A percentile compares a stretch with the other conserved stretches of the same genome.
phyloP scores from a whole-genome alignment of 2,888 invertebrate genomes.

The Cheilosia vernalis region DNA sequence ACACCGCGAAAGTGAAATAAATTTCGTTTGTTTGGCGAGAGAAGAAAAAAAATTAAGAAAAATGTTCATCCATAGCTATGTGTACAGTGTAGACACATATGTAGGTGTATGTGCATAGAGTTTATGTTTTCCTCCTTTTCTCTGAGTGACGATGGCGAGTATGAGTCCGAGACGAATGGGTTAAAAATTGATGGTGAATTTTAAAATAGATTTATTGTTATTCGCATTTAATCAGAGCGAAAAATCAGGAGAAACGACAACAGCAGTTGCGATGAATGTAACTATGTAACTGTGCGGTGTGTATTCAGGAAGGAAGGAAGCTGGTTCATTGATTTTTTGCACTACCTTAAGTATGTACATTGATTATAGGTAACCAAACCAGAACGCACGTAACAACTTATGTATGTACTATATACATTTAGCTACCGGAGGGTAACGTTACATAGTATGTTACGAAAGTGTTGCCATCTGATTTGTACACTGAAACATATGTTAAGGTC shows the following conservation, averaged over 20 bases:
- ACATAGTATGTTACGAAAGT: slow-evolving; percentile 4
- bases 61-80: slow-evolving; percentile 24
- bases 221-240: slow-evolving; percentile 42
- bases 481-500: neutral
- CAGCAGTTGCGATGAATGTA: slow-evolving; percentile 17
- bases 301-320: slow-evolving; percentile 46
- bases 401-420: too few species aligned
- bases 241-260: slow-evolving; percentile 8
- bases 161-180: slow-evolving; percentile 13
- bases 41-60: slow-evolving; percentile 39
- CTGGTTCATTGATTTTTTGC: slow-evolving; percentile 73
- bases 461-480: slow-evolving; percentile 4
- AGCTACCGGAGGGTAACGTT: neutral
- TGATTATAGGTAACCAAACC: slow-evolving; percentile 54
- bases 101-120: slow-evolving; percentile 2
- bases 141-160: neutral
- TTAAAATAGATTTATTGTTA: slow-evolving; percentile 73
- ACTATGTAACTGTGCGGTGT: neutral
- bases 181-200: slow-evolving; percentile 51
- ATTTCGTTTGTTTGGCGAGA: slow-evolving; percentile 39
- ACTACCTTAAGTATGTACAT: slow-evolving; percentile 40
- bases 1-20: slow-evolving; percentile 66
- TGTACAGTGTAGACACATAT: slow-evolving; percentile 11
- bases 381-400: slow-evolving; percentile 35
- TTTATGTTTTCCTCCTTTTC: slow-evolving; percentile 32